Percentiles rank a stretch among this genome's conserved stretches.
Conservation (phyloP, 2,797 vertebrate genomes). For the Eidolon dupreanum region DNA sequence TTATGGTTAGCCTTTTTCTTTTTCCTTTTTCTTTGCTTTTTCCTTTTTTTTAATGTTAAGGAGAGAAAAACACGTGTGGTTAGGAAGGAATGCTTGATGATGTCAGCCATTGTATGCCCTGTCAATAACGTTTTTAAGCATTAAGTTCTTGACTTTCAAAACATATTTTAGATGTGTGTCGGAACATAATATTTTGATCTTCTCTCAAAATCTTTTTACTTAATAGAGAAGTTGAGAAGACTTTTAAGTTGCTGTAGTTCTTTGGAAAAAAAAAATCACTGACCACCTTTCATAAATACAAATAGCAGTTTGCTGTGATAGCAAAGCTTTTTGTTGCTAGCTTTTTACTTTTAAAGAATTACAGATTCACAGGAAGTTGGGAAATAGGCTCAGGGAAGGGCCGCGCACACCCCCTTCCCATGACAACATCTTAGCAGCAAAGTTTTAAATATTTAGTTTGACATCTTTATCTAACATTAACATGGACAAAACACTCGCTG, state of each 20-base stretch:
- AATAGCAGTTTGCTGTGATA: not conserved
- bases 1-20: not conserved
- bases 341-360: conserved; percentile 25
- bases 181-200: not conserved
- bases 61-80: not conserved
- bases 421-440: not conserved
- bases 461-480: not conserved
- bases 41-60: not conserved
- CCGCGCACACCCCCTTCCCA: rapidly evolving
- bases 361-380: not conserved
- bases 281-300: not conserved
- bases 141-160: not conserved
- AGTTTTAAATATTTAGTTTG: not conserved
- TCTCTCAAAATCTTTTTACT: not conserved
- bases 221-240: not conserved
- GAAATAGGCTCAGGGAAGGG: not conserved
- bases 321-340: not conserved
- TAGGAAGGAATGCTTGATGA: not conserved
- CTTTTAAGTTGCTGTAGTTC: not conserved
- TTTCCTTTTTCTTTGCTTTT: no score
- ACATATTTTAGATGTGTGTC: not conserved
- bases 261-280: not conserved
- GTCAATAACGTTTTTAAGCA: not conserved
- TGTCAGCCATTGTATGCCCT: not conserved
- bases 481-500: not conserved